Evolutionary conservation across 2,888 invertebrate species (phyloP).

Genomic region (Mesorhabditis belari): DNA sequence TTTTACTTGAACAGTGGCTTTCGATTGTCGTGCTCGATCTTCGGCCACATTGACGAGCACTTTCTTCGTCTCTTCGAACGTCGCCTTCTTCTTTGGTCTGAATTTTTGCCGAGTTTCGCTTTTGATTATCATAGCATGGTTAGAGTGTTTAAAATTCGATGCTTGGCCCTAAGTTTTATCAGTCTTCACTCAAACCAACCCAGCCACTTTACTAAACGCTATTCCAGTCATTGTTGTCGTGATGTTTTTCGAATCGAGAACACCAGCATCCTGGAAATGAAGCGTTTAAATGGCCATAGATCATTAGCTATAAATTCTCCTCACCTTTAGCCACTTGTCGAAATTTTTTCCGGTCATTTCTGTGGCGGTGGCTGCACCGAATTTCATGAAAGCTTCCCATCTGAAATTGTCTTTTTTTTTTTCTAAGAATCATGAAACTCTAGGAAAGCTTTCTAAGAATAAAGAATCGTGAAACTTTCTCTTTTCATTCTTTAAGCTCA

Average conservation of each 20-base stretch:
- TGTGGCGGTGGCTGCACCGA: constrained; percentile 44
- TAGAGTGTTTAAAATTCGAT: not conserved
- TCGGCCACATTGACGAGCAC: constrained; percentile 46
- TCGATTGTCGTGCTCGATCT: constrained; percentile 42
- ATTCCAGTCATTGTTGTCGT: constrained; percentile 52
- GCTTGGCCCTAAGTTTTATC: not conserved
- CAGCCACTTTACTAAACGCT: constrained; percentile 52
- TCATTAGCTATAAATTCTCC: constrained; percentile 1
- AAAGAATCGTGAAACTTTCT: not conserved
- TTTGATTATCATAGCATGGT: not conserved
- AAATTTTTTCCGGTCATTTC: constrained; percentile 53
- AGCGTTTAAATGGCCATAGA: constrained; percentile 36
- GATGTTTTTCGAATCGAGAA: constrained; percentile 41
- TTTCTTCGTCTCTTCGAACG: constrained; percentile 51
- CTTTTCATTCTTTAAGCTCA: constrained; percentile 3
- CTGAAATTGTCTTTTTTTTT: constrained; percentile 14
- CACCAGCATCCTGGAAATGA: constrained; percentile 50
- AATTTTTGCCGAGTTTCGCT: not conserved
- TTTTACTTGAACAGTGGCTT: constrained; percentile 42
- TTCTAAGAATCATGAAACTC: not conserved
- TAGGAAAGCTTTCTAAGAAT: not conserved
- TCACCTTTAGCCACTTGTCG: constrained; percentile 53
- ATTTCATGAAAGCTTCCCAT: constrained; percentile 50
- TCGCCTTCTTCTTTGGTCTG: constrained; percentile 52
- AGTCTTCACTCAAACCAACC: constrained; percentile 34